Conservation (phyloP, 2,113 vertebrate genomes). For the Sinocyclocheilus anophthalmus region DNA sequence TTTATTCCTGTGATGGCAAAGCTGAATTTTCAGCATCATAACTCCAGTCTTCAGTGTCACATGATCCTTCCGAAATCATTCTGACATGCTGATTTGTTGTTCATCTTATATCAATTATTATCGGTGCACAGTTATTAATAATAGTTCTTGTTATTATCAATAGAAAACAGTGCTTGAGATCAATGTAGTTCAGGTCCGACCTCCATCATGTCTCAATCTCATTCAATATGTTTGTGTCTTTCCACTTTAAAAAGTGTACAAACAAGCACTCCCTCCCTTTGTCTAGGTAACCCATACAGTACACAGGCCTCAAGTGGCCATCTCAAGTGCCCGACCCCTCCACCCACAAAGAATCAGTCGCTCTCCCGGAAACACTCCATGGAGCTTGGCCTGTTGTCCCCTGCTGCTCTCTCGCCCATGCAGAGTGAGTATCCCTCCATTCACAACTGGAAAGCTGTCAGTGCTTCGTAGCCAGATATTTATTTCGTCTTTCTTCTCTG, state of each 20-base stretch:
- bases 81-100: too few relatives aligned
- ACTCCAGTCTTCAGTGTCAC: too few relatives aligned
- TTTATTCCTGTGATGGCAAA: too few relatives aligned
- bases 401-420: constrained; percentile 90
- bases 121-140: too few relatives aligned
- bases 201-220: neutral
- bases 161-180: neutral
- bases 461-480: neutral
- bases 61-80: too few relatives aligned
- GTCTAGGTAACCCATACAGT: constrained; percentile 77
- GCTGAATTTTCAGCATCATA: too few relatives aligned
- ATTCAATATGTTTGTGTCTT: neutral
- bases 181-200: neutral
- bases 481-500: neutral
- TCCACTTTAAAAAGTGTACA: neutral
- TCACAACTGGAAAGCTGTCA: neutral
- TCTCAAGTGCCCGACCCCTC: constrained; percentile 95
- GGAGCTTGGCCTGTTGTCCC: constrained; percentile 92
- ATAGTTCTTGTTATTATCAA: too few relatives aligned
- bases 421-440: constrained; percentile 88
- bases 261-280: constrained; percentile 56
- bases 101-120: too few relatives aligned
- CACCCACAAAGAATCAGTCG: constrained; percentile 85
- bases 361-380: constrained; percentile 93
- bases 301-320: constrained; percentile 89